Base-by-base conservation (phyloP, 2,888 invertebrate species). In the Odontomyia ornata region DNA sequence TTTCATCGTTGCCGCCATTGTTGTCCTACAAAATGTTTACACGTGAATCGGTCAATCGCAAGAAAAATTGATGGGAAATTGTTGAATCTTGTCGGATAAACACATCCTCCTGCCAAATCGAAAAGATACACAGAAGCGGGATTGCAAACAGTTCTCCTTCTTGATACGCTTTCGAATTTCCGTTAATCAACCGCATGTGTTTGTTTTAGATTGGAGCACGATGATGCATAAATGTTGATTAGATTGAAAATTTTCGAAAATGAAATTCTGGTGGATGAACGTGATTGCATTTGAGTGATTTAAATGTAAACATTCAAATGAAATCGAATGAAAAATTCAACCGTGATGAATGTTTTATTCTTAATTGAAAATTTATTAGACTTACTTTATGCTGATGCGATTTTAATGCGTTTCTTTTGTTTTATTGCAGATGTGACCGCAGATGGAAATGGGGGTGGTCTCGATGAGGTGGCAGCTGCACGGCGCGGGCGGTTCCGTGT, bases 401-500 rank as follows among this genome's bases (percentile, higher is more conserved):
- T 36, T 36, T 36, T 36, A 18, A 56, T 21, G 7, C 9, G 28
- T 56, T 73, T 23, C 56, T 73, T 57, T 60, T 15, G 67, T 67
- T 27, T 47, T 25, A 27, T 78, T 79, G 27, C 77, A 81, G 81
- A 81, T 81, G 81, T 80, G 79, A 76, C 77, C 77, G 78, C 81
- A 78, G 83, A 81, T 67, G 82, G 82, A 79, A 81, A 82, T 71
- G 60, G 69, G 28, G 79, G 77, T 72, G 76, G 75, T 65, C 77
- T 78, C 64, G 80, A 79, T 56, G 86, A 86, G 78, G 86, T 85
- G 77, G 85, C 85, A 79, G 83, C 86, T 71, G 85, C 86, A 43
- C 84, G 86, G 52, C 86, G 85, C 52, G 87, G 89, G 71, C 89
- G 89, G 78, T 90, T 90, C 85, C 89, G 89, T 83, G 89, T 90